Evolutionary conservation across 2,888 invertebrate species (phyloP), one percentile per base, ranked within the genome.

Genomic region (Diloba caeruleocephala): DNA sequence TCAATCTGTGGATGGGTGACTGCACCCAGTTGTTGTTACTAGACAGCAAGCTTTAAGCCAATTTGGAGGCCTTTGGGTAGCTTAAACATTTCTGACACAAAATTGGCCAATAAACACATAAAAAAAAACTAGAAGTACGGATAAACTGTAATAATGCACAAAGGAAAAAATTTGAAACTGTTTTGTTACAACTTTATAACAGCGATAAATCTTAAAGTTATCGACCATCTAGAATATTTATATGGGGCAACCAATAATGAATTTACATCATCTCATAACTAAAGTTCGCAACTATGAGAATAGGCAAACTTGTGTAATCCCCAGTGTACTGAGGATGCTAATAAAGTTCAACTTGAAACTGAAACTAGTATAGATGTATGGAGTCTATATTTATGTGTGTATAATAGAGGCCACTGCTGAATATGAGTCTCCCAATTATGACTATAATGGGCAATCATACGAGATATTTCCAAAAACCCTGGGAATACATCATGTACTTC

Each of bases 231-330:
- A 14, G 33, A 48, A 49, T 53, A 56, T 66, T 49, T 49, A 56
- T 57, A 52, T 46, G 12, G 10, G 14, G 41, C 54, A 56, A 52
- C 38, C 45, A 59, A 63, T 79, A 77, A 73, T 75, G 75, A 81
- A 84, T 79, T 63, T 48, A 67, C 74, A 79, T 79, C 72, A 75
- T 75, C 73, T 71, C 66, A 72, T 79, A 77, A 74, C 76, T 58
- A 56, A 76, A 77, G 72, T 78, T 82, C 71, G 61, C 46, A 83
- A 84, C 82, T 85, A 78, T 69, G 75, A 68, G 80, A 83, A 87
- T 81, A 72, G 81, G 66, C 71, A 69, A 88, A 90, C 84, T 90
- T 86, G 69, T 75, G 79, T 86, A 85, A 90, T 90, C 88, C 83
- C 79, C 59, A 71, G 68, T 78, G 84, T 72, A 83, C 84, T 79